Conservation (phyloP, 2,113 vertebrate species). For the Nibea coibor region DNA sequence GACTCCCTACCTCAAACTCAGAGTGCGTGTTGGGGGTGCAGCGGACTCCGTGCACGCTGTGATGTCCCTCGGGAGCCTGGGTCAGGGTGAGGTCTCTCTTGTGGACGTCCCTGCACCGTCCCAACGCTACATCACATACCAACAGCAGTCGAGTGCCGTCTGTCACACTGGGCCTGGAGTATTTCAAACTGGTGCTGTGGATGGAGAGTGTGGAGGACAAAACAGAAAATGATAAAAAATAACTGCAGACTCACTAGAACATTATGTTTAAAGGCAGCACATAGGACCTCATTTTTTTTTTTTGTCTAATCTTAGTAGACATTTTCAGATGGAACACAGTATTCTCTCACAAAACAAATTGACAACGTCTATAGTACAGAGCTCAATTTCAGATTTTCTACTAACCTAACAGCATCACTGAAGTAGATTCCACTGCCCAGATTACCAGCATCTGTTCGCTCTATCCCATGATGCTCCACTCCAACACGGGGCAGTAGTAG, state of each 20-base stretch:
- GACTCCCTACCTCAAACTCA: constrained; percentile 86
- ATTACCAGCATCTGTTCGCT: constrained; percentile 87
- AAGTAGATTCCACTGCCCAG: constrained; percentile 93
- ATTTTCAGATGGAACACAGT: background rate
- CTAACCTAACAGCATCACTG: constrained; percentile 86
- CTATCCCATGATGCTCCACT: constrained; percentile 86
- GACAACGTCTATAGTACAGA: background rate
- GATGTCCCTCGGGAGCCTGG: constrained; percentile 81
- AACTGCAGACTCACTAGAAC: background rate
- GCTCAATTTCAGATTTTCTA: background rate
- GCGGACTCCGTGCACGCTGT: constrained; percentile 86
- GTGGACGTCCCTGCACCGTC: constrained; percentile 78
- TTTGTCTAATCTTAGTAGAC: too few relatives aligned
- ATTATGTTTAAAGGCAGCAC: background rate
- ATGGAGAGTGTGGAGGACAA: background rate
- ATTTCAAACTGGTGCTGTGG: constrained; percentile 86
- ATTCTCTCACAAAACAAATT: too few relatives aligned
- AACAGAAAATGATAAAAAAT: background rate
- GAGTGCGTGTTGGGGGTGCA: constrained; percentile 52
- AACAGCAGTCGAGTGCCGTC: constrained; percentile 86
- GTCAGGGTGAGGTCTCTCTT: constrained; percentile 78
- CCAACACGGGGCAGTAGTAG: constrained; percentile 87
- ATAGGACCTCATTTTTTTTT: too few relatives aligned
- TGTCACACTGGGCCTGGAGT: constrained; percentile 80
- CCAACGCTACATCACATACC: constrained; percentile 89